Percentiles rank a stretch among this genome's conserved stretches.
phyloP scores from a whole-genome alignment of 2,888 invertebrate species.

The Mythimna lalbum region DNA sequence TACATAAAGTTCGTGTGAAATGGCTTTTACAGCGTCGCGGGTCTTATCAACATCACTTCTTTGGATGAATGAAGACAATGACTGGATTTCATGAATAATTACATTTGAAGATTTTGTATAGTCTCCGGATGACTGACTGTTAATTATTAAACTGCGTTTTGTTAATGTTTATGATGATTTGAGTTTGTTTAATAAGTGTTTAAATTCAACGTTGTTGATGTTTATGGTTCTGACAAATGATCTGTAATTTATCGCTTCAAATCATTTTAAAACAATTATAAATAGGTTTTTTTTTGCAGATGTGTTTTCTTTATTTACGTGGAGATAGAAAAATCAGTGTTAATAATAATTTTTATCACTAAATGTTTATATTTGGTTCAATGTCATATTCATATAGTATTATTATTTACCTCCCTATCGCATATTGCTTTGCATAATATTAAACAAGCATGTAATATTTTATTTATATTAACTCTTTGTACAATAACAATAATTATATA shows the following conservation, averaged over 20 bases:
- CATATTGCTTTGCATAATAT: too few species aligned
- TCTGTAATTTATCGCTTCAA: not conserved
- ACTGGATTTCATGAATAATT: slow-evolving; percentile 78
- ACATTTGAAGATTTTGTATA: slow-evolving; percentile 72
- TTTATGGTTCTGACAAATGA: not conserved
- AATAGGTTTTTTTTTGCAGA: not conserved
- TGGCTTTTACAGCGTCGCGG: slow-evolving; percentile 36
- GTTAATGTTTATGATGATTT: slow-evolving; percentile 9
- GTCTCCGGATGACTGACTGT: slow-evolving; percentile 53
- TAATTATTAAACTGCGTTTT: slow-evolving; percentile 52
- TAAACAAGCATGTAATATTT: too few species aligned
- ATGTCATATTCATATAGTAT: too few species aligned
- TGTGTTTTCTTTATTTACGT: too few species aligned
- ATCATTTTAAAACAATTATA: not conserved
- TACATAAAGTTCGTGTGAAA: slow-evolving; percentile 44
- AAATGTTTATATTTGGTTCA: too few species aligned
- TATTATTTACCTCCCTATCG: too few species aligned
- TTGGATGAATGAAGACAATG: slow-evolving; percentile 73
- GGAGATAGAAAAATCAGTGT: too few species aligned
- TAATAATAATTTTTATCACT: too few species aligned
- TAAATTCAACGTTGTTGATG: not conserved
- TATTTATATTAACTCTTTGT: too few species aligned
- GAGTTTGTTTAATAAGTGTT: slow-evolving; percentile 13
- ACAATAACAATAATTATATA: too few species aligned
- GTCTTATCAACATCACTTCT: slow-evolving; percentile 77